Base-by-base conservation (phyloP, 1,140 invertebrate species). In the Melipona quadrifasciata region DNA sequence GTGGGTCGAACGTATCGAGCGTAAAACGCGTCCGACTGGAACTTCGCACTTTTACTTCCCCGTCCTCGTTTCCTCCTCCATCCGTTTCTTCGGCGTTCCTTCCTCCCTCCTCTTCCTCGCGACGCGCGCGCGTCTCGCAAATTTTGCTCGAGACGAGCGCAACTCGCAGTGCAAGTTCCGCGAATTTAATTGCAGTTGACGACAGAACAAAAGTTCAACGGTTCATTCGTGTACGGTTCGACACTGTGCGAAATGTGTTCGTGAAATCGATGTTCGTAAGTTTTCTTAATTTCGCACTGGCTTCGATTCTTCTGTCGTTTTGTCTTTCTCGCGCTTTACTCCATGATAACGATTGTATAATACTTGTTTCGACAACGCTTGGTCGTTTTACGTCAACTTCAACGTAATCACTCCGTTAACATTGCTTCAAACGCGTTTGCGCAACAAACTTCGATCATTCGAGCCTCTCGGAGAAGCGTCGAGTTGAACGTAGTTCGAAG, bases 11-110 rank as follows among this genome's bases (percentile, higher is more conserved):
- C n/a, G 55, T 64, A 64, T 39, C 74, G 57, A 47, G 34, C 74
- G 58, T 76, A 57, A 76, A 76, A 76, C 34, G 27, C 34, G 74
- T 61, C 74, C n/a, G 57, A 61, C 74, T 76, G 61, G 71, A 11
- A 76, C 31, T 39, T 5, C 24, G 34, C 58, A 21, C 34, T 64
- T 57, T 31, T 47, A 47, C 57, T 64, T 64, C 24, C 31, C 2
- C 31, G 31, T 31, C 31, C 31, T 31, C n/a, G 12, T 3, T 31
- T n/a, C 12, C 10, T 24, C 34, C 34, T 70, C 39, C 21, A 4
- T 24, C 11, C 24, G 5, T 47, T 17, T 51, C 34, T 1, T 3
- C 19, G 1, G 31, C 8, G 65, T 31, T 11, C 14, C 12, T 39
- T 0, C 3, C 24, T 24, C 1, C 19, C 39, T 10, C 19, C 1